Conservation (phyloP, 2,797 vertebrate species). For the Gorsachius magnificus region DNA sequence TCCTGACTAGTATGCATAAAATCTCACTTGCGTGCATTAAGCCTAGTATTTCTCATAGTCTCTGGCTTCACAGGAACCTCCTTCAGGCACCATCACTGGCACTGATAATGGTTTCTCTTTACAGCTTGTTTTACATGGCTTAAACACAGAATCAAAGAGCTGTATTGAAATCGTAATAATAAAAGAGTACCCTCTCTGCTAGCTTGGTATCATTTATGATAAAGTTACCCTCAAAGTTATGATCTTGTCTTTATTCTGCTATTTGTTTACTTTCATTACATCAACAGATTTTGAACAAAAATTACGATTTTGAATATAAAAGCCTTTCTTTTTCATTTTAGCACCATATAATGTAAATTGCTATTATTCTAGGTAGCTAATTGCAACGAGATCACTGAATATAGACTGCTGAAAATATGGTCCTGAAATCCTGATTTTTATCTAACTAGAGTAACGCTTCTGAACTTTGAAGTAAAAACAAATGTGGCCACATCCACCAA, state of each 20-base stretch:
- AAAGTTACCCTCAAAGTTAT: background rate
- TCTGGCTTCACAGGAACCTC: conserved; percentile 4
- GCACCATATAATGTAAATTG: background rate
- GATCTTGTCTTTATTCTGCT: background rate
- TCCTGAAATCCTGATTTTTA: background rate
- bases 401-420: background rate
- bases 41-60: background rate
- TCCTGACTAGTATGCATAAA: conserved; percentile 17
- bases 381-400: background rate
- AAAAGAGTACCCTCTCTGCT: background rate
- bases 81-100: background rate
- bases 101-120: background rate
- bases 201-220: background rate
- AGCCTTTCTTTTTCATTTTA: background rate
- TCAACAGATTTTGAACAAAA: background rate
- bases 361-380: background rate
- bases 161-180: background rate
- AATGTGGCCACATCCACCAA: background rate
- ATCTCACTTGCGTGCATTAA: background rate
- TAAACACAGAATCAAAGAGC: background rate
- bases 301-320: background rate
- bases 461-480: background rate
- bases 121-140: conserved; percentile 7
- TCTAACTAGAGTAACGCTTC: background rate
- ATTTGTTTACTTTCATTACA: background rate